Conservation (phyloP, 2,888 invertebrate genomes). For the Tortrix viridana region DNA sequence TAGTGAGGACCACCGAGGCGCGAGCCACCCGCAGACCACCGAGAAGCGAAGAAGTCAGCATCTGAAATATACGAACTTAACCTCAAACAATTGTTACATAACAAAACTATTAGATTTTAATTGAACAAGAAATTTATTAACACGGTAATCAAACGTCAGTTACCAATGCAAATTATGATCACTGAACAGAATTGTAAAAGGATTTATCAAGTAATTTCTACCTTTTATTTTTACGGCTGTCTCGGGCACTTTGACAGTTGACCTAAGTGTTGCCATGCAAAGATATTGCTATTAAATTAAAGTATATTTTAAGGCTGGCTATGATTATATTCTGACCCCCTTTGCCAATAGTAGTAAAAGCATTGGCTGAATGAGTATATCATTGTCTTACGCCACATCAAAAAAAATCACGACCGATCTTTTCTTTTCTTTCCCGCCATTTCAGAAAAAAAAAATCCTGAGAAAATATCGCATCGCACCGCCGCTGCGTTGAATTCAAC, state of each 20-base stretch:
- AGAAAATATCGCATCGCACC: not conserved
- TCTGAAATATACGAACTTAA: constrained; percentile 75
- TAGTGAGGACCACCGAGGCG: constrained; percentile 80
- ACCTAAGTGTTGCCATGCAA: constrained; percentile 31
- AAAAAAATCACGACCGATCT: not conserved
- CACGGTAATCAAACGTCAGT: not conserved
- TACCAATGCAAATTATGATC: constrained; percentile 21
- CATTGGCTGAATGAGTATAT: not conserved
- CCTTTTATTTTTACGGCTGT: constrained; percentile 54
- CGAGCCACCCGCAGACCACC: constrained; percentile 78
- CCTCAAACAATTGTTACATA: constrained; percentile 69
- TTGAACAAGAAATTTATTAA: not conserved
- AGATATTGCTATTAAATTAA: not conserved
- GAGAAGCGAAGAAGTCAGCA: constrained; percentile 82
- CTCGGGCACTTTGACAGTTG: constrained; percentile 51
- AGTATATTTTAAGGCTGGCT: constrained; percentile 8
- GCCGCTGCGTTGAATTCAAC: no score
- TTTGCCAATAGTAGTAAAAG: not conserved
- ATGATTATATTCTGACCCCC: not conserved
- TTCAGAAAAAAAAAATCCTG: not conserved
- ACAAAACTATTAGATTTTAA: constrained; percentile 41
- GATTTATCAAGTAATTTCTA: constrained; percentile 42
- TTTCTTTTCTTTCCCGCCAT: constrained; percentile 15
- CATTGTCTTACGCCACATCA: not conserved
- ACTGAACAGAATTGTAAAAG: constrained; percentile 1